phyloP scores from a whole-genome alignment of 2,888 invertebrate genomes.

The Orthosia incerta region DNA sequence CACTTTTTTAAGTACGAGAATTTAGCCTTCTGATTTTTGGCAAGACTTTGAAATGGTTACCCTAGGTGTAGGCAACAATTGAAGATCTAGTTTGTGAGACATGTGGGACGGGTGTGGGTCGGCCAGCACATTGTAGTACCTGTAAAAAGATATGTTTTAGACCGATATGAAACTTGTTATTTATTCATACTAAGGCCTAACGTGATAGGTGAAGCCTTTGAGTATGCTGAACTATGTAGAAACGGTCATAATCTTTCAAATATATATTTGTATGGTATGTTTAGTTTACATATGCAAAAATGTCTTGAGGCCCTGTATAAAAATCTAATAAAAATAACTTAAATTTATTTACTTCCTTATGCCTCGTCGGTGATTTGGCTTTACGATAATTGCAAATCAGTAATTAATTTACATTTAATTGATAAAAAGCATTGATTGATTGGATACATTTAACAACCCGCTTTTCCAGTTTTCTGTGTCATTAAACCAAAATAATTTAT shows the following conservation, averaged over 20 bases:
- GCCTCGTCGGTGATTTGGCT: conserved; percentile 15
- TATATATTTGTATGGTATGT: background rate
- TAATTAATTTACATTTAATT: conserved; percentile 43
- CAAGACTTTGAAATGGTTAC: conserved; percentile 1
- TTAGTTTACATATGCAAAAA: background rate
- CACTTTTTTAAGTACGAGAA: too few relatives aligned
- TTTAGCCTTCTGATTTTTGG: background rate
- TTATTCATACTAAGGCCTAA: conserved; percentile 37
- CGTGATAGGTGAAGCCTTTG: conserved; percentile 3
- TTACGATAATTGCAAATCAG: conserved; percentile 23
- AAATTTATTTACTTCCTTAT: background rate
- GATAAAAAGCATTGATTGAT: conserved; percentile 38
- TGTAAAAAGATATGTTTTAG: conserved; percentile 49
- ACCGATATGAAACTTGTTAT: conserved; percentile 46
- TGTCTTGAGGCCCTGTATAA: background rate
- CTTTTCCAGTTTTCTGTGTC: conserved; percentile 23
- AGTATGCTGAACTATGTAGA: background rate
- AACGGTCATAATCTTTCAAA: background rate
- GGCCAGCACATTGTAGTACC: conserved; percentile 54
- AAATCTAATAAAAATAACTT: conserved; percentile 1
- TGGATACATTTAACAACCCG: conserved; percentile 16
- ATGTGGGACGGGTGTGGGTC: conserved; percentile 83
- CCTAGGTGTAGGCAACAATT: conserved; percentile 72
- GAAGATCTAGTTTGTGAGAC: conserved; percentile 84
- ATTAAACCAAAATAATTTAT: conserved; percentile 2